Evolutionary conservation across 2,888 invertebrate species (phyloP).

Genomic region (Palloptera scutellata): DNA sequence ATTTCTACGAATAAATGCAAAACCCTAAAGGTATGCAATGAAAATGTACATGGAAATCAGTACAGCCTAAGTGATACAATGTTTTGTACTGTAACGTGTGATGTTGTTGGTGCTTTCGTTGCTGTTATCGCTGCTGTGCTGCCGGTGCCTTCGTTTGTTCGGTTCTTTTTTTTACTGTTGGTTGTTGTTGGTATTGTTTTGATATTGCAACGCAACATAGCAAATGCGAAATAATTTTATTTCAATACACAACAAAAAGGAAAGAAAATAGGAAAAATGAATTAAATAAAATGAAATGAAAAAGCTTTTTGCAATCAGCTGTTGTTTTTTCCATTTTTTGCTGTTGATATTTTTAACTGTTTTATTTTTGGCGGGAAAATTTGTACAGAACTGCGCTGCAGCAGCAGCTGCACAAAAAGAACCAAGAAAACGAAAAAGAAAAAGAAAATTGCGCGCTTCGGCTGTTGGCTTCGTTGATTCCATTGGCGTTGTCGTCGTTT

Average conservation of each 20-base stretch:
- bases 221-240: no score
- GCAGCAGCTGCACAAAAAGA: neutral
- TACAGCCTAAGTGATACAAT: neutral
- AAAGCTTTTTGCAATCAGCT: no score
- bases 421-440: constrained; percentile 2
- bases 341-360: neutral
- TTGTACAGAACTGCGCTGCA: no score
- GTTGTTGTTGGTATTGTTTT: no score
- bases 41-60: constrained; percentile 1
- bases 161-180: constrained; percentile 8
- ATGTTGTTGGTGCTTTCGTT: neutral
- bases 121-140: neutral
- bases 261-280: no score
- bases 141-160: neutral
- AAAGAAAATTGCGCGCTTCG: constrained; percentile 15
- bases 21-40: constrained; percentile 31
- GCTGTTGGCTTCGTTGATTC: neutral
- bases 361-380: constrained; percentile 23
- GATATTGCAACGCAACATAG: no score
- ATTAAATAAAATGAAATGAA: no score
- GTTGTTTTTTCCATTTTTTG: no score
- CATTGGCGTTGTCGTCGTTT: neutral
- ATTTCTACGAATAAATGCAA: neutral
- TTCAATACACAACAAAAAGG: no score
- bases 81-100: neutral